These are phyloP conservation scores for Campoplex nolae DNA, from an alignment of 2,888 invertebrate species.

Conservation along the genomic window DNA sequence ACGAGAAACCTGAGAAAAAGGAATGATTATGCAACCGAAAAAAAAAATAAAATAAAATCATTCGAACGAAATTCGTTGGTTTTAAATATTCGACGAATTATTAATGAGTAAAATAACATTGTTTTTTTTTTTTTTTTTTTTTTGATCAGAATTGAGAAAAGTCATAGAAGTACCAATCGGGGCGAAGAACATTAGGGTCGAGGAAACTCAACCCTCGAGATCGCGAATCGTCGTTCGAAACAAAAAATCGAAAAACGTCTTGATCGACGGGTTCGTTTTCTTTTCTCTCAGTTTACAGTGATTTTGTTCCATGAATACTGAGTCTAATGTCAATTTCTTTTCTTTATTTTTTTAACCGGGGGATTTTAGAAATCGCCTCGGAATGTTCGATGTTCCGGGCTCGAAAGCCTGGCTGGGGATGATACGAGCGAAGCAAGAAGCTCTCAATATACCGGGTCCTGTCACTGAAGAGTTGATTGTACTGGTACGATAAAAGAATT, in stretches of 20 bases:
- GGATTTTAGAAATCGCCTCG: slow-evolving; percentile 80
- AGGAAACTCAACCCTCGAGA: slow-evolving; percentile 85
- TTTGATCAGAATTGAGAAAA: slow-evolving; percentile 71
- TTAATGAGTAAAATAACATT: not conserved
- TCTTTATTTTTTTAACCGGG: not conserved
- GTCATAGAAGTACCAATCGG: slow-evolving; percentile 84
- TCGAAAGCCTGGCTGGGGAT: slow-evolving; percentile 82
- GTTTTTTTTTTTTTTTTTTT: too few species aligned
- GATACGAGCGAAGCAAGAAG: slow-evolving; percentile 81
- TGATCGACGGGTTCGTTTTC: slow-evolving; percentile 84
- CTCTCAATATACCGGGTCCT: slow-evolving; percentile 85
- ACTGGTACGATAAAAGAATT: slow-evolving; percentile 81
- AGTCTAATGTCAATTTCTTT: not conserved
- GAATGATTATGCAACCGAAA: not conserved
- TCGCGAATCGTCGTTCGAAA: slow-evolving; percentile 85
- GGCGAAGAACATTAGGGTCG: slow-evolving; percentile 85
- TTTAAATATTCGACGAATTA: not conserved
- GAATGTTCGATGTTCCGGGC: slow-evolving; percentile 81
- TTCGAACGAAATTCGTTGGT: not conserved
- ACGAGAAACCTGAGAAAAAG: slow-evolving; percentile 17
- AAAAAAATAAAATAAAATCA: too few species aligned
- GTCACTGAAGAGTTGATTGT: slow-evolving; percentile 84
- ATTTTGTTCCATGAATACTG: slow-evolving; percentile 22
- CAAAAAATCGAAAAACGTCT: slow-evolving; percentile 82
- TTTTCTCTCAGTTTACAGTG: not conserved